These are phyloP conservation scores for Acleris laterana DNA, from an alignment of 2,888 invertebrate genomes.

Conservation along the genomic window DNA sequence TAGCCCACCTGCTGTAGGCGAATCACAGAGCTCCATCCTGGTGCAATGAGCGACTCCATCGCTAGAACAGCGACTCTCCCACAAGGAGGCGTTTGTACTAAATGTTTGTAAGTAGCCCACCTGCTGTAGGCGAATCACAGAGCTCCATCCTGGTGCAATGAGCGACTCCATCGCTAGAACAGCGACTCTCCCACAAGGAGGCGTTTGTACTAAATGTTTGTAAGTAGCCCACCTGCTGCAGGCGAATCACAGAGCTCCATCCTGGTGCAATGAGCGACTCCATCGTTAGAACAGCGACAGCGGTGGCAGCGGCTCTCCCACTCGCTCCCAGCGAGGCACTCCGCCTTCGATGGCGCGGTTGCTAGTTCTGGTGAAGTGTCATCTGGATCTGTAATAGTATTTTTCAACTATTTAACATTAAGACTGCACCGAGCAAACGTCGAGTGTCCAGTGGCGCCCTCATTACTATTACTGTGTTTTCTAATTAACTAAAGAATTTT, in stretches of 20 bases:
- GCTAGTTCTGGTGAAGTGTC: slow-evolving; percentile 3
- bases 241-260: slow-evolving; percentile 41
- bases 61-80: slow-evolving; percentile 62
- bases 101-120: slow-evolving; percentile 42
- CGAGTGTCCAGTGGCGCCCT: too few relatives aligned
- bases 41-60: slow-evolving; percentile 56
- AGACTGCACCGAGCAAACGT: too few relatives aligned
- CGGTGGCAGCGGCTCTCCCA: slow-evolving; percentile 67
- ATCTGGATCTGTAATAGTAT: slow-evolving; percentile 14
- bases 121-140: slow-evolving; percentile 41
- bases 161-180: slow-evolving; percentile 56
- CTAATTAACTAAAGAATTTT: too few relatives aligned
- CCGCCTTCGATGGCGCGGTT: slow-evolving; percentile 35
- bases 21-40: slow-evolving; percentile 42
- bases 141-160: slow-evolving; percentile 49
- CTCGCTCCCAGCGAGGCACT: slow-evolving; percentile 60
- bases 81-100: slow-evolving; percentile 56
- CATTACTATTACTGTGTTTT: too few relatives aligned
- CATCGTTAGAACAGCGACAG: slow-evolving; percentile 58
- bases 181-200: slow-evolving; percentile 63
- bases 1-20: slow-evolving; percentile 46
- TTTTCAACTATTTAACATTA: too few relatives aligned
- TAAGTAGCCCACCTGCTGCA: slow-evolving; percentile 45
- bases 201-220: slow-evolving; percentile 46
- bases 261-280: slow-evolving; percentile 55